Percentiles rank a stretch among this genome's conserved stretches.
Conservation (phyloP, 2,797 vertebrate species). For the Falco cherrug region DNA sequence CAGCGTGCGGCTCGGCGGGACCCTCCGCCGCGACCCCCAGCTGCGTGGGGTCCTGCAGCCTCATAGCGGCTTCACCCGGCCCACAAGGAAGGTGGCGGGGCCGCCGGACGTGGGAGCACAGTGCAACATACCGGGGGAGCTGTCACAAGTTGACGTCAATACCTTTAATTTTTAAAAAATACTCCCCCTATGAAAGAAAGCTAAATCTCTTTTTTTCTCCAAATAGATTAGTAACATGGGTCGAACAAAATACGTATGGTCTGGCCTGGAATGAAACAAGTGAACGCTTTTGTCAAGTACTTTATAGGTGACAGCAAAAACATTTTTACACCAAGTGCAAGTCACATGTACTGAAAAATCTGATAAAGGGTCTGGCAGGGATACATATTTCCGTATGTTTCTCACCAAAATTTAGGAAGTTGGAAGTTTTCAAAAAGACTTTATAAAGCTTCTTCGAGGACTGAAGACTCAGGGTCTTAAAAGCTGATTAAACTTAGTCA, state of each 20-base stretch:
- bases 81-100: not conserved
- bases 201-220: not conserved
- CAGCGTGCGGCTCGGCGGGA: fast-evolving
- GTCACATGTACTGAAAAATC: not conserved
- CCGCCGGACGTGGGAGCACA: not conserved
- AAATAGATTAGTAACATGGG: not conserved
- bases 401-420: not conserved
- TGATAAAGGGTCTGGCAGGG: not conserved
- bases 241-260: not conserved
- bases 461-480: not conserved
- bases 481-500: not conserved
- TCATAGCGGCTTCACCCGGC: not conserved
- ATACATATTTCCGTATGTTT: not conserved
- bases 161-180: not conserved
- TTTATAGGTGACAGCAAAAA: not conserved
- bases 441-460: not conserved
- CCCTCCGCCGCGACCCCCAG: too few relatives aligned
- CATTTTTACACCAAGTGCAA: not conserved
- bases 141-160: not conserved
- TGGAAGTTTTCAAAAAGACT: not conserved
- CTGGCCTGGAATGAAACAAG: not conserved
- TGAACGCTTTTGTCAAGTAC: not conserved
- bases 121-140: not conserved
- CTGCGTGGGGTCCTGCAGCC: too few relatives aligned
- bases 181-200: not conserved